These are phyloP conservation scores for Aldrovandia affinis DNA, from an alignment of 2,797 vertebrate genomes.

Conservation along the genomic window DNA sequence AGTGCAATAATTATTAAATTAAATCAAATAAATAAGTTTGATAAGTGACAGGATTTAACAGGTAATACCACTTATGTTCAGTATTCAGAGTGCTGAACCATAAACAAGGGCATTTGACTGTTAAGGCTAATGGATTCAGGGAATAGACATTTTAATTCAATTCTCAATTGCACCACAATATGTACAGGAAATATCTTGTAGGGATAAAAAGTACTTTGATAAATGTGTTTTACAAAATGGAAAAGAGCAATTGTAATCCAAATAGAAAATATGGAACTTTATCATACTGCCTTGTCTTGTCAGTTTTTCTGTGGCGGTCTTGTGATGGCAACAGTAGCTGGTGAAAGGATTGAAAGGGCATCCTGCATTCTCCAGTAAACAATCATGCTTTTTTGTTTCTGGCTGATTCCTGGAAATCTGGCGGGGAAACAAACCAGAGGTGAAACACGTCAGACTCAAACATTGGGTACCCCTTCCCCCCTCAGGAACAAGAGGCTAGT, in stretches of 20 bases:
- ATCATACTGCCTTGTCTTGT: neutral
- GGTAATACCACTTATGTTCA: too few relatives aligned
- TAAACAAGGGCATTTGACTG: too few relatives aligned
- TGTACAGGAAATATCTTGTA: neutral
- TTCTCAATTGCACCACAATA: too few relatives aligned
- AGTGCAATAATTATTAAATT: too few relatives aligned
- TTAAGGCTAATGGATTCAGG: too few relatives aligned
- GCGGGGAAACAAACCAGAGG: neutral
- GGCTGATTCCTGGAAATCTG: neutral
- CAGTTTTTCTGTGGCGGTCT: neutral
- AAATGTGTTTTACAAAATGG: too few relatives aligned
- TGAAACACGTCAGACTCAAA: neutral
- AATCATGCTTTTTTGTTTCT: neutral
- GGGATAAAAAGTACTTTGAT: neutral
- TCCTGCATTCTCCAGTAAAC: neutral
- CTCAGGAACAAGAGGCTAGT: neutral
- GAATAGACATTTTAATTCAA: too few relatives aligned
- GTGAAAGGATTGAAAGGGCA: neutral
- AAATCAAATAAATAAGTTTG: too few relatives aligned
- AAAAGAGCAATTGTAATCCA: neutral
- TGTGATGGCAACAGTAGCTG: neutral
- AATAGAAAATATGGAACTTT: neutral
- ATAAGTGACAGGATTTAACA: too few relatives aligned
- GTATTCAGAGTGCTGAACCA: too few relatives aligned
- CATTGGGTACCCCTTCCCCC: neutral